Conservation (phyloP, 2,888 invertebrate genomes). For the Patella ulyssiponensis region DNA sequence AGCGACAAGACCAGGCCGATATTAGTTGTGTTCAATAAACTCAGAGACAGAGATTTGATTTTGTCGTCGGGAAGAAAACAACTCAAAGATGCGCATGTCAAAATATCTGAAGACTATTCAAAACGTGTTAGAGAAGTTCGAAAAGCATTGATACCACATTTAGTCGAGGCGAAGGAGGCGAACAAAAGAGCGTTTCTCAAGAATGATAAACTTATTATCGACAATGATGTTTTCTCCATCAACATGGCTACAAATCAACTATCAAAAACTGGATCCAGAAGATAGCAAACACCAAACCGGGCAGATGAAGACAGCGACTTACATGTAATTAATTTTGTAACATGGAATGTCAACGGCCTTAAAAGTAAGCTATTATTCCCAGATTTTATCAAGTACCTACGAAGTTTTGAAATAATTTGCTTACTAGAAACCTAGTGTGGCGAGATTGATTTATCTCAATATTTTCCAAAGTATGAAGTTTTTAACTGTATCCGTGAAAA, state of each 20-base stretch:
- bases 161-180: constrained; percentile 7
- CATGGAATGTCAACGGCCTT: not conserved
- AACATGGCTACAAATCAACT: not conserved
- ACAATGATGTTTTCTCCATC: not conserved
- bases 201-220: constrained; percentile 11
- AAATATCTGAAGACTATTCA: constrained; percentile 11
- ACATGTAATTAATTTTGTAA: not conserved
- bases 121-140: not conserved
- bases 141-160: constrained; percentile 7
- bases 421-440: not conserved
- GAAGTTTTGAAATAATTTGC: not conserved
- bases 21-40: not conserved
- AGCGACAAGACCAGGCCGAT: not conserved
- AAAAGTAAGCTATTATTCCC: not conserved
- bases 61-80: not conserved
- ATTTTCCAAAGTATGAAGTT: not conserved
- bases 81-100: not conserved
- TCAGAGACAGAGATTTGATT: not conserved
- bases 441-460: not conserved
- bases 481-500: not conserved
- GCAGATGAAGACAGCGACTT: no score
- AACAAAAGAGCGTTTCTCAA: constrained; percentile 14
- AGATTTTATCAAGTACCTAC: not conserved
- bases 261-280: not conserved
- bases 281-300: not conserved